Conservation (phyloP, 2,113 vertebrate species). For the Alouatta palliata region DNA sequence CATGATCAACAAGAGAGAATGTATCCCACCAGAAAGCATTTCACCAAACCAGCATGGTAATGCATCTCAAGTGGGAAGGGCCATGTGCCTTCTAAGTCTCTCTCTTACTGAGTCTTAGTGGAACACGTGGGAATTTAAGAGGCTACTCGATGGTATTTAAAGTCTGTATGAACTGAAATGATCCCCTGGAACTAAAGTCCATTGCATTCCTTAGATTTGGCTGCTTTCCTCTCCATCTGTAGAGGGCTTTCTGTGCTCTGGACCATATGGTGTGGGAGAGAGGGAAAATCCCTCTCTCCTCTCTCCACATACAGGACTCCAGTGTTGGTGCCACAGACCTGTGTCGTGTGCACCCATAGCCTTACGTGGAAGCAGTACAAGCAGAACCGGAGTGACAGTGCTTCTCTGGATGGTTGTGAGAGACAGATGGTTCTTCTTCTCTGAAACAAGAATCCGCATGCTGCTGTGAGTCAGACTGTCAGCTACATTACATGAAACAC, state of each 20-base stretch:
- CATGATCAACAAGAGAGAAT: constrained; percentile 36
- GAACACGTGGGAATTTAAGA: neutral
- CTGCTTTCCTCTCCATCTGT: constrained; percentile 45
- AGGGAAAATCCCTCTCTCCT: neutral
- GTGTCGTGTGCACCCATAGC: neutral
- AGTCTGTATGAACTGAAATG: constrained; percentile 68
- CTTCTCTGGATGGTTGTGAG: constrained; percentile 32
- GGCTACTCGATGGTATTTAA: constrained; percentile 52
- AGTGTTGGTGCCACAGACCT: accelerated
- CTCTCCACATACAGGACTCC: too few species aligned
- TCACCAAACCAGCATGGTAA: constrained; percentile 55
- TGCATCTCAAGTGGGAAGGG: neutral
- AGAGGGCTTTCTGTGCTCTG: neutral
- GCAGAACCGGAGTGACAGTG: neutral
- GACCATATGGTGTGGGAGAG: accelerated
- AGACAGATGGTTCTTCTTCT: neutral
- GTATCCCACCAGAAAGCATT: constrained; percentile 60
- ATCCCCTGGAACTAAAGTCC: constrained; percentile 62
- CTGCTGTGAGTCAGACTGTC: neutral
- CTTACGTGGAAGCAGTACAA: neutral
- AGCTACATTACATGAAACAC: neutral
- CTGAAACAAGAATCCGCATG: neutral
- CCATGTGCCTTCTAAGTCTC: neutral
- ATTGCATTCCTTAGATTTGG: constrained; percentile 21
- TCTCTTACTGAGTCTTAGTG: neutral